Conservation (phyloP, 2,113 vertebrate genomes). For the Sula dactylatra region DNA sequence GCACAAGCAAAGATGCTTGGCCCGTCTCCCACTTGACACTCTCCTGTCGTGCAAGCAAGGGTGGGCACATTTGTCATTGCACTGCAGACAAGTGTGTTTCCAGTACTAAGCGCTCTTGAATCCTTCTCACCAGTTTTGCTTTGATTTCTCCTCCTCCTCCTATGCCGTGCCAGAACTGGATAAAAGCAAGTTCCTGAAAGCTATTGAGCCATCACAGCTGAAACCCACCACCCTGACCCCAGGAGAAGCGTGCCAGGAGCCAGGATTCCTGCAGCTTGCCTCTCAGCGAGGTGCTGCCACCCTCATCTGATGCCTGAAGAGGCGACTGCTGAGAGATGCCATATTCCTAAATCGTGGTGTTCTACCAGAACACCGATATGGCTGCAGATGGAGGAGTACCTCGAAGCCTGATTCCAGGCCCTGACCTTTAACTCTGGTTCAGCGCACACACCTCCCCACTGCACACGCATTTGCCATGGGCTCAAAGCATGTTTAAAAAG, state of each 20-base stretch:
- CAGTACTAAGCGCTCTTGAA: neutral
- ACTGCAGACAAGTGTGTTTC: accelerated
- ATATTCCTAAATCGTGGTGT: accelerated
- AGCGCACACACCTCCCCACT: neutral
- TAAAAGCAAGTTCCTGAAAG: neutral
- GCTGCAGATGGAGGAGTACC: neutral
- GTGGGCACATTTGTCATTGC: accelerated
- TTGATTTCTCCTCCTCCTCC: neutral
- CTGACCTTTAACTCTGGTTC: neutral
- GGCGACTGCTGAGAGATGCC: accelerated
- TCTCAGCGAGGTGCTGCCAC: neutral
- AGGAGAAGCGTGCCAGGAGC: neutral
- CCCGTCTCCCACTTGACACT: neutral
- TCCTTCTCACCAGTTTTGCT: neutral
- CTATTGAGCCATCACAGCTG: accelerated
- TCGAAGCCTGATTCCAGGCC: neutral
- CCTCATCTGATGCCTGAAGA: neutral
- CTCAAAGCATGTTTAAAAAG: neutral
- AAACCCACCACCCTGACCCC: neutral
- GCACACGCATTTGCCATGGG: neutral
- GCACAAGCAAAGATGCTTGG: neutral
- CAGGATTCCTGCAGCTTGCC: neutral
- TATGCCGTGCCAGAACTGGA: accelerated
- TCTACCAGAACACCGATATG: accelerated
- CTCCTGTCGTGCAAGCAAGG: accelerated